Percentiles rank a stretch among this genome's conserved stretches.
Conservation (phyloP, 2,888 invertebrate species). For the Catonia carolina region DNA sequence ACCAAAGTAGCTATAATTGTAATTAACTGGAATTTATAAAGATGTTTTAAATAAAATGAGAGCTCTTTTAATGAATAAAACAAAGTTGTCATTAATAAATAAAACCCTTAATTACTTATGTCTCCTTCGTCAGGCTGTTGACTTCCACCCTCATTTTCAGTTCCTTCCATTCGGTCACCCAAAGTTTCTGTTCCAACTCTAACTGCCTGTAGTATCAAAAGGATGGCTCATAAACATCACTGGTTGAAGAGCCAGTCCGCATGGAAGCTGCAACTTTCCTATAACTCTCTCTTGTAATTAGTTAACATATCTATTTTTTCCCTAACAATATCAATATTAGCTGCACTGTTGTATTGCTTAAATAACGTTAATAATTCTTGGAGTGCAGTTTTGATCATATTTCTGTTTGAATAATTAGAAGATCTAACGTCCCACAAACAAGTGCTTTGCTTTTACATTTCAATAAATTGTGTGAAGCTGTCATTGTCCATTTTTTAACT, state of each 20-base stretch:
- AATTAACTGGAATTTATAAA: too few species aligned
- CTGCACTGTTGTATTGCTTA: too few species aligned
- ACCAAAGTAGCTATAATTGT: too few species aligned
- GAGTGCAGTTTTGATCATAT: conserved; percentile 4
- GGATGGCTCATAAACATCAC: conserved; percentile 3
- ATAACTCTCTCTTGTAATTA: not conserved
- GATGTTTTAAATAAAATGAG: not conserved
- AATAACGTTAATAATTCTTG: not conserved
- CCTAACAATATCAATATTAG: not conserved
- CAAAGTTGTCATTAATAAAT: too few species aligned
- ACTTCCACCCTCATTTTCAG: not conserved
- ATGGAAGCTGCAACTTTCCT: conserved; percentile 12
- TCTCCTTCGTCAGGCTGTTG: not conserved
- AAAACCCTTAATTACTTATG: not conserved
- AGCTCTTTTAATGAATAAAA: not conserved
- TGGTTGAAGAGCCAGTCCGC: conserved; percentile 3
- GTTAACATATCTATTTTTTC: conserved; percentile 9
- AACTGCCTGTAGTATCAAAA: conserved; percentile 7
- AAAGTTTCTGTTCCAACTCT: conserved; percentile 11
- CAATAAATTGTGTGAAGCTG: not conserved
- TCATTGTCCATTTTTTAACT: conserved; percentile 4
- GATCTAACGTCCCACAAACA: too few species aligned
- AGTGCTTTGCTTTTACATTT: conserved; percentile 1
- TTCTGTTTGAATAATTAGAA: not conserved
- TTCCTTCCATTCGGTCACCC: not conserved